phyloP scores from a whole-genome alignment of 1,140 invertebrate genomes.

The Chrysomallon squamiferum region DNA sequence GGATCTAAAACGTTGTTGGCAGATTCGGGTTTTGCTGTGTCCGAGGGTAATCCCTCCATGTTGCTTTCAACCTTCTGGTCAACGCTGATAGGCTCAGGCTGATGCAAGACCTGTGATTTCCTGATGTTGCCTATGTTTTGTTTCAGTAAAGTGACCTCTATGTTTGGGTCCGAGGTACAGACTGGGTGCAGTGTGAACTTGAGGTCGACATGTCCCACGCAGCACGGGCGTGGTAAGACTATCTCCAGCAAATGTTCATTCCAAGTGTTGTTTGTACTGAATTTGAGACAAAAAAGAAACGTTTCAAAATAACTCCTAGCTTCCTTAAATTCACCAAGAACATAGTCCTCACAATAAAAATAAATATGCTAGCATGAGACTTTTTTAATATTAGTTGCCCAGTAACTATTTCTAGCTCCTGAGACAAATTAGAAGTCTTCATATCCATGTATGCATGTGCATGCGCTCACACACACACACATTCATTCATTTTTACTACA shows the following conservation, averaged over 20 bases:
- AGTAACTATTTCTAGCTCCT: too few relatives aligned
- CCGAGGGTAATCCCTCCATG: slow-evolving; percentile 6
- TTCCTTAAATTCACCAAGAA: too few relatives aligned
- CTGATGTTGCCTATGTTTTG: slow-evolving; percentile 70
- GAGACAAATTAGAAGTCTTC: too few relatives aligned
- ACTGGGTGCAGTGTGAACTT: slow-evolving; percentile 81
- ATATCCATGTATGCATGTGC: too few relatives aligned
- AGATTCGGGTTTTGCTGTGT: slow-evolving; percentile 10
- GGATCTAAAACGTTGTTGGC: slow-evolving; percentile 75
- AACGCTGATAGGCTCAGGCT: slow-evolving; percentile 15
- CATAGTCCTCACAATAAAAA: too few relatives aligned
- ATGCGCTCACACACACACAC: too few relatives aligned
- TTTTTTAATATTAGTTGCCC: too few relatives aligned
- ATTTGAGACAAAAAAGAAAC: too few relatives aligned
- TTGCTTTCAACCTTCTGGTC: slow-evolving; percentile 41
- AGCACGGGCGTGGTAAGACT: slow-evolving; percentile 75
- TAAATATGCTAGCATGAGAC: too few relatives aligned
- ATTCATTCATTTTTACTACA: too few relatives aligned
- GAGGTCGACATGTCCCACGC: slow-evolving; percentile 85
- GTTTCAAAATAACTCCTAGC: too few relatives aligned
- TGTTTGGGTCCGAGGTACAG: slow-evolving; percentile 70
- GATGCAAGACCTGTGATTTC: slow-evolving; percentile 11
- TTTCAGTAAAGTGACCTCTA: slow-evolving; percentile 77
- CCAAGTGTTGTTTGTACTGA: slow-evolving; percentile 75
- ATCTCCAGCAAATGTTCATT: slow-evolving; percentile 91